phyloP scores from a whole-genome alignment of 2,888 invertebrate genomes.

The Calliopum simillimum region DNA sequence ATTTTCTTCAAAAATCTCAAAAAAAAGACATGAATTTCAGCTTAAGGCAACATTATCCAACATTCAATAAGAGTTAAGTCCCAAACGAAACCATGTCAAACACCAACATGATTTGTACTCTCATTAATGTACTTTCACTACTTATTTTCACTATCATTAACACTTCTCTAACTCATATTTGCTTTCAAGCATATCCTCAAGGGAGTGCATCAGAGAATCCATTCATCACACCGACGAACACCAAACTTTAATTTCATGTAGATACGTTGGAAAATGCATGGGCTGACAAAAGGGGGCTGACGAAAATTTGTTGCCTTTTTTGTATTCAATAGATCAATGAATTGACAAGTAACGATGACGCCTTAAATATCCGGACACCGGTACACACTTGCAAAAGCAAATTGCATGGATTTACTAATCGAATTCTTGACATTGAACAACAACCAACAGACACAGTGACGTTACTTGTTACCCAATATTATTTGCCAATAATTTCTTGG shows the following conservation, averaged over 20 bases:
- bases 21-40: too few relatives aligned
- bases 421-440: neutral
- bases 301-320: neutral
- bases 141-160: neutral
- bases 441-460: constrained; percentile 7
- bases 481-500: constrained; percentile 12
- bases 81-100: too few relatives aligned
- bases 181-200: constrained; percentile 41
- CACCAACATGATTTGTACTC: too few relatives aligned
- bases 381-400: too few relatives aligned
- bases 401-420: neutral
- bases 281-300: constrained; percentile 27
- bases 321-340: neutral
- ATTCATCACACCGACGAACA: constrained; percentile 49
- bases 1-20: too few relatives aligned
- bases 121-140: too few relatives aligned
- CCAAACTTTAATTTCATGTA: neutral
- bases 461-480: neutral
- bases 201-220: constrained; percentile 50
- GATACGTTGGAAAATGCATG: neutral
- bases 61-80: too few relatives aligned
- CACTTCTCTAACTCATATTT: constrained; percentile 5
- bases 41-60: too few relatives aligned
- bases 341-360: neutral
- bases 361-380: too few relatives aligned